Percentiles rank a stretch among this genome's conserved stretches.
phyloP scores from a whole-genome alignment of 2,113 vertebrate species.

The Brachypodius melanocephalos region DNA sequence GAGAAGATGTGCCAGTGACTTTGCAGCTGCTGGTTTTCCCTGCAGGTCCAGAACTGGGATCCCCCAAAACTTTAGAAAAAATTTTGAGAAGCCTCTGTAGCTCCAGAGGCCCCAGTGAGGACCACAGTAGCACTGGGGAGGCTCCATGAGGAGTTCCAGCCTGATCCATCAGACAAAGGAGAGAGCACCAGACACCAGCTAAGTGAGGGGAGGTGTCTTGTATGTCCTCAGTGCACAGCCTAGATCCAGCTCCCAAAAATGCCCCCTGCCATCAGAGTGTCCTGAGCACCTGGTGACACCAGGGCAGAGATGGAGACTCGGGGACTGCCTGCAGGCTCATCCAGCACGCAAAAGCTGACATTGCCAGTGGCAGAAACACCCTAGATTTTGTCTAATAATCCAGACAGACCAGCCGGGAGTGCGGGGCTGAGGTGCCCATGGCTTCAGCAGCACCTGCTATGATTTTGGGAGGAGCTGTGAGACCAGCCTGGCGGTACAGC shows the following conservation, averaged over 20 bases:
- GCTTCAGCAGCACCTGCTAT: not conserved
- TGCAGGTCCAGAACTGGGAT: not conserved
- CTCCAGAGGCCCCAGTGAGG: accelerated
- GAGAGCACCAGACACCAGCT: not conserved
- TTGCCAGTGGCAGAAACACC: not conserved
- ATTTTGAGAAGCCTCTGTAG: not conserved
- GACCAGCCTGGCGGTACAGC: not conserved
- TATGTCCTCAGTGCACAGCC: accelerated
- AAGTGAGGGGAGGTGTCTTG: accelerated
- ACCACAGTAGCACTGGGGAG: not conserved
- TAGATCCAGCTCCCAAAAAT: accelerated
- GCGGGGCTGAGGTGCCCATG: accelerated
- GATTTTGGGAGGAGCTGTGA: not conserved
- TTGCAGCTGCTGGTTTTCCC: not conserved
- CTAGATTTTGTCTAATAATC: not conserved
- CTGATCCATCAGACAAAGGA: accelerated
- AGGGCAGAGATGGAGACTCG: accelerated
- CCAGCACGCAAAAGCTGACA: not conserved
- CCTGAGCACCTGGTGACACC: not conserved
- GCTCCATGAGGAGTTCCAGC: accelerated
- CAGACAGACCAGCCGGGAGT: not conserved
- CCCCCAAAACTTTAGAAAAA: not conserved
- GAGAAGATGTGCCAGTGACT: not conserved
- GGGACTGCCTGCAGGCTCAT: not conserved
- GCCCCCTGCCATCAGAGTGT: not conserved